Conservation (phyloP, 2,797 vertebrate species). For the Gadopsis bispinosus region DNA sequence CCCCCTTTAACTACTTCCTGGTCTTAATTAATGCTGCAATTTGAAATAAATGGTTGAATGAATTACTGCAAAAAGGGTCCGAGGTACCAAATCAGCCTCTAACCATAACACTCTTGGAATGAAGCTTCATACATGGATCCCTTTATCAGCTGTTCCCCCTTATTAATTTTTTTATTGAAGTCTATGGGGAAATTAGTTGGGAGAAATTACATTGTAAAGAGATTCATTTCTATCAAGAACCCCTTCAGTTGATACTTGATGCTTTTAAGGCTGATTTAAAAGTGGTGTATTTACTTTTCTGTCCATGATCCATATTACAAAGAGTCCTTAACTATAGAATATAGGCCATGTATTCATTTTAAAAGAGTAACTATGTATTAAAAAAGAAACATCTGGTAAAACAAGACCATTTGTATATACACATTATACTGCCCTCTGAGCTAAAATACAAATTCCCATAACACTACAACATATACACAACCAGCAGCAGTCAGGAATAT, state of each 20-base stretch:
- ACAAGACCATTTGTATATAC: neutral
- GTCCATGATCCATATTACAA: slow-evolving; percentile 26
- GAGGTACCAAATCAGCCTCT: slow-evolving; percentile 61
- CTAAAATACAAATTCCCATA: neutral
- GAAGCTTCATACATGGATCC: slow-evolving; percentile 70
- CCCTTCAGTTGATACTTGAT: slow-evolving; percentile 58
- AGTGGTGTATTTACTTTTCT: slow-evolving; percentile 39
- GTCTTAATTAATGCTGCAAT: slow-evolving; percentile 69
- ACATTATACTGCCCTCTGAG: neutral
- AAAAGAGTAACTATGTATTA: slow-evolving; percentile 12
- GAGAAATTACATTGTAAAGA: slow-evolving; percentile 77
- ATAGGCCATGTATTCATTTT: neutral
- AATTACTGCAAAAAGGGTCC: slow-evolving; percentile 67
- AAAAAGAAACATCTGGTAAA: neutral
- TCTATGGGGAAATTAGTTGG: slow-evolving; percentile 79
- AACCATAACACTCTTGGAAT: slow-evolving; percentile 64
- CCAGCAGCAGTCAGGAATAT: neutral
- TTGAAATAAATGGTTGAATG: slow-evolving; percentile 65
- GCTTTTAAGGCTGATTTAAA: slow-evolving; percentile 66
- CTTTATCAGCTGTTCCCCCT: slow-evolving; percentile 77
- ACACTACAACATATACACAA: neutral
- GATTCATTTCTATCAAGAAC: slow-evolving; percentile 67
- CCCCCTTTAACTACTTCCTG: slow-evolving; percentile 36
- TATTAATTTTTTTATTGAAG: slow-evolving; percentile 78
- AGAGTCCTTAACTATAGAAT: slow-evolving; percentile 36